These are phyloP conservation scores for Nycticebus coucang DNA, from an alignment of 2,113 vertebrate species.

Conservation along the genomic window DNA sequence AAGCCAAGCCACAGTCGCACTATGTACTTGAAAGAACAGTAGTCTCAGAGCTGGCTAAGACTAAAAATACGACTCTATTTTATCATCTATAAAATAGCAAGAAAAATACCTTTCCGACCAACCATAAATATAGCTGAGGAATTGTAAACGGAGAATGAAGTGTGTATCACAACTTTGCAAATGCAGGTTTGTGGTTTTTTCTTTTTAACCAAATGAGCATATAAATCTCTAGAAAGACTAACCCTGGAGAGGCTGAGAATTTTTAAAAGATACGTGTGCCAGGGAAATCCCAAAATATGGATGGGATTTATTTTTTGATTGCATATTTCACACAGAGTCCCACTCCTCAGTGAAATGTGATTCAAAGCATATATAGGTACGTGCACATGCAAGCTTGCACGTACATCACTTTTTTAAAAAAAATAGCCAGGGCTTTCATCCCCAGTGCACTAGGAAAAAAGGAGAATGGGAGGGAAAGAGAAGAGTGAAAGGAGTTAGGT, in stretches of 20 bases:
- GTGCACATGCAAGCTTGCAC: rapidly evolving
- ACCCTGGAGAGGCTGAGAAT: not conserved
- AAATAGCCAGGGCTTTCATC: not conserved
- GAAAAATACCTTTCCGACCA: not conserved
- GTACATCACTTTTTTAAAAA: not conserved
- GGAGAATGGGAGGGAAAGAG: not conserved
- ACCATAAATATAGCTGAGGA: not conserved
- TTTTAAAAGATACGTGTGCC: not conserved
- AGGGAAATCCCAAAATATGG: not conserved
- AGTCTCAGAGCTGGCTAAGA: not conserved
- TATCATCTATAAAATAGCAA: not conserved
- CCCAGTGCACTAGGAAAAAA: not conserved
- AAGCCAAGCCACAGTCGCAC: not conserved
- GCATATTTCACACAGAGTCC: not conserved
- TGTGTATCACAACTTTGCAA: not conserved
- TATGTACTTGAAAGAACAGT: not conserved
- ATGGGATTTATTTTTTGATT: not conserved
- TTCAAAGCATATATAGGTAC: not conserved
- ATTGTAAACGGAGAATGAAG: not conserved
- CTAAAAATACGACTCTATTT: not conserved
- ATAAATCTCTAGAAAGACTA: not conserved
- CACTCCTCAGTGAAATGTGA: not conserved
- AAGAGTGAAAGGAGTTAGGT: not conserved
- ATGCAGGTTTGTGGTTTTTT: not conserved
- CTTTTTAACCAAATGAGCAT: not conserved